Evolutionary conservation across 2,888 invertebrate species (phyloP), one percentile per base, ranked within the genome.

Genomic region (Noctua comes): DNA sequence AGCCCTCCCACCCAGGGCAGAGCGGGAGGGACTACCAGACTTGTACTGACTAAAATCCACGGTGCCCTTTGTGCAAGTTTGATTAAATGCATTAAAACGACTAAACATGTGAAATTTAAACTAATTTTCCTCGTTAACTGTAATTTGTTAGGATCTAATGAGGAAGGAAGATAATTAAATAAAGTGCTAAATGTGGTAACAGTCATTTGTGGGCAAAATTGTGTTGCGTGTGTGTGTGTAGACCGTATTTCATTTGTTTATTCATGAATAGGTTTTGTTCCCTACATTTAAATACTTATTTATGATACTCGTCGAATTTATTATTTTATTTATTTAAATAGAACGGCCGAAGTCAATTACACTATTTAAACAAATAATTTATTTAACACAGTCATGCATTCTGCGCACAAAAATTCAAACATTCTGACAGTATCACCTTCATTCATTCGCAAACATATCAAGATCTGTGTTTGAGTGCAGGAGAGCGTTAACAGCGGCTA

Each of bases 91-190:
- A 27, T 27, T 3, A 27, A 62, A 62, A 31, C 18, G 31, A 51
- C 40, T 24, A 31, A n/a, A 31, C 31, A 31, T 31, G 31, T 8
- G 24, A 36, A 69, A 36, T 24, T 27, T 10, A 64, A 64, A 36
- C 69, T 64, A 16, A 27, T 74, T 36, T 27, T 27, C 18, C 24
- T 54, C 66, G 16, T 81, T 31, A n/a, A 51, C 8, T 51, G 16
- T 54, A 40, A 69, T 57, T 48, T 48, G 31, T 51, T 10, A 59
- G 43, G 2, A 69, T 31, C 7, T 36, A 36, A 73, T 54, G 36
- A 70, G 69, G 65, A 83, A 82, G 69, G 51, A 83, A 65, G 16
- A 46, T 75, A 31, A 65, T 54, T 69, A 21, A 54, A 21, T 64
- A 27, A 36, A 54, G 4, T 46, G 24, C 10, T 27, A n/a, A 70